Evolutionary conservation across 2,888 invertebrate genomes (phyloP).

Genomic region (Xestoiulus laeticollis): DNA sequence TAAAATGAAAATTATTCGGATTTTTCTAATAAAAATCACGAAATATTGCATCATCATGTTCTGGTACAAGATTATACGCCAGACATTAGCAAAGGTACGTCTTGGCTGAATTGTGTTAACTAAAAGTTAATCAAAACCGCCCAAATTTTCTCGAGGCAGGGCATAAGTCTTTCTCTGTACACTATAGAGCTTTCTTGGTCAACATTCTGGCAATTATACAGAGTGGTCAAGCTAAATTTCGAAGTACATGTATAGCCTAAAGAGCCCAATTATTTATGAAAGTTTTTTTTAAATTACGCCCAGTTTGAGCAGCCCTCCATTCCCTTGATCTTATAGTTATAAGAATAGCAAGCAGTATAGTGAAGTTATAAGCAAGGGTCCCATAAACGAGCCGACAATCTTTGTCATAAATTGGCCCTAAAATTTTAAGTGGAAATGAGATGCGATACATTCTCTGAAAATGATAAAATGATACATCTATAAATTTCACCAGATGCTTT

Average conservation of each 20-base stretch:
- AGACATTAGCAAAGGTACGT: background rate
- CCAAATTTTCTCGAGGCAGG: background rate
- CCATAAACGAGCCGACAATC: too few relatives aligned
- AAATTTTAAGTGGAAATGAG: too few relatives aligned
- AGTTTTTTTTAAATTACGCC: too few relatives aligned
- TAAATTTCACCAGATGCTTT: too few relatives aligned
- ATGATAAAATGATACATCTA: too few relatives aligned
- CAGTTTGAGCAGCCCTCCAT: too few relatives aligned
- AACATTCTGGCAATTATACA: background rate
- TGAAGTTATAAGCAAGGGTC: too few relatives aligned
- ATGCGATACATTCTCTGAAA: too few relatives aligned
- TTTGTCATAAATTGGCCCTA: too few relatives aligned
- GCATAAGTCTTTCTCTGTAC: background rate
- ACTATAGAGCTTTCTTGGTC: background rate
- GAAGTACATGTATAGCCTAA: background rate
- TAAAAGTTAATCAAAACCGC: background rate
- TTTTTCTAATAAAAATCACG: slow-evolving; percentile 13
- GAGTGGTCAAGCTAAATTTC: background rate
- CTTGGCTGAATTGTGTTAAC: background rate
- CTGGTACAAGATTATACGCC: background rate
- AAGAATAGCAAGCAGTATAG: too few relatives aligned
- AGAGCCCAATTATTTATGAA: too few relatives aligned
- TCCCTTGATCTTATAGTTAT: too few relatives aligned
- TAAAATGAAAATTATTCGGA: background rate
- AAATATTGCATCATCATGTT: background rate